Evolutionary conservation across 2,888 invertebrate species (phyloP), one percentile per base, ranked within the genome.

Genomic region (Phortica magna): DNA sequence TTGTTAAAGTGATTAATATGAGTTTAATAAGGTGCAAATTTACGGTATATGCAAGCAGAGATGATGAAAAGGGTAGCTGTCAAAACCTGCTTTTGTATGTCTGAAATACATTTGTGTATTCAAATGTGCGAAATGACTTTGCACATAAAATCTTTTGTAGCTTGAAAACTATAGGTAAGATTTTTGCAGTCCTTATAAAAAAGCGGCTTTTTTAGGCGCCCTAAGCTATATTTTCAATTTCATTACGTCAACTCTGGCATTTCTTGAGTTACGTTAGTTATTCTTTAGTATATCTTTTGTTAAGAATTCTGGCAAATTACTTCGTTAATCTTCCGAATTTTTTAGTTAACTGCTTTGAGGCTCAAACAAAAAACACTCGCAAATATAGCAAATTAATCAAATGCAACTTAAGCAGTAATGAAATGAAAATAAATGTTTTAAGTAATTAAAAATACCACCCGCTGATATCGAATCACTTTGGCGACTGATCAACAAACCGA

Each of bases 401-500:
- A 55, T 55, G 9, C n/a, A n/a, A n/a, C n/a, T n/a, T n/a, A n/a
- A n/a, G n/a, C 22, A 17, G 17, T 48, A 74, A 41, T 61, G 7
- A 42, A 75, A 75, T 61, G 61, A 61, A 71, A 53, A 71, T 39
- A 71, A 71, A 71, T 71, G 39, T 53, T 22, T 71, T 19, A 31
- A 31, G 70, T 55, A 71, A 71, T 71, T 71, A 71, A 71, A 55
- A 71, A 53, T 53, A 7, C 17, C 86, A 82, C 86, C 86, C 88
- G 88, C 84, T 86, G 88, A 84, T 86, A 86, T 19, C 12, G 83
- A 84, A 87, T 86, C 83, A 84, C 83, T 84, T 82, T 84, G 81
- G 76, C 77, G 78, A 84, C 87, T 88, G 90, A 90, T 90, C 87
- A 84, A 83, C 81, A 14, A 87, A 88, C 90, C 85, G 90, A 90